Evolutionary conservation across 2,888 invertebrate species (phyloP), one percentile per base, ranked within the genome.

Genomic region (Chymomyza caudatula): DNA sequence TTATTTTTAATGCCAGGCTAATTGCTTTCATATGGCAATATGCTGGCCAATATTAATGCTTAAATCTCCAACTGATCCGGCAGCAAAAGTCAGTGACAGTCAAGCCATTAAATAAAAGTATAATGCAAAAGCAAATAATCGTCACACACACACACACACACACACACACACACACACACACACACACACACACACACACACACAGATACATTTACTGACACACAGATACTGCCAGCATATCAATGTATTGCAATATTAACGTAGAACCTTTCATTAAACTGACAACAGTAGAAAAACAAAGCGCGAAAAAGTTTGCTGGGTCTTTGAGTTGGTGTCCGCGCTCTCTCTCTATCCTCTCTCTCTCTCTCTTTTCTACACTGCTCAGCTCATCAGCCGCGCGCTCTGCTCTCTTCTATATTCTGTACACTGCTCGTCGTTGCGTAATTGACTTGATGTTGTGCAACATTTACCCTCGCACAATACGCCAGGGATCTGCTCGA

Each of bases 361-460:
- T 44, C 13, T 17, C n/a, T 47, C n/a, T 15, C n/a, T 15, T n/a
- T n/a, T n/a, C n/a, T n/a, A n/a, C n/a, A n/a, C n/a, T n/a, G n/a
- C n/a, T n/a, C n/a, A n/a, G n/a, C n/a, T n/a, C n/a, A n/a, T n/a
- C n/a, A n/a, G n/a, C n/a, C n/a, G n/a, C n/a, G n/a, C n/a, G n/a
- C n/a, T n/a, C n/a, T 47, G 17, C 47, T 15, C 8, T 47, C 6
- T 3, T 47, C 17, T 5, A 17, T 15, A 1, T 47, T 47, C 17
- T 5, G 6, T 15, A 47, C 47, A 19, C 19, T 47, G 47, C 19
- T 47, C 72, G 69, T 61, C 73, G 69, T 70, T 76, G 74, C 70
- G 76, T 85, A 85, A 85, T 85, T 83, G 79, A 77, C 76, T 82
- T 78, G 67, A 64, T 72, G 71, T 69, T 76, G 76, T 71, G 72